phyloP scores from a whole-genome alignment of 2,113 vertebrate species.

The Anhinga anhinga region DNA sequence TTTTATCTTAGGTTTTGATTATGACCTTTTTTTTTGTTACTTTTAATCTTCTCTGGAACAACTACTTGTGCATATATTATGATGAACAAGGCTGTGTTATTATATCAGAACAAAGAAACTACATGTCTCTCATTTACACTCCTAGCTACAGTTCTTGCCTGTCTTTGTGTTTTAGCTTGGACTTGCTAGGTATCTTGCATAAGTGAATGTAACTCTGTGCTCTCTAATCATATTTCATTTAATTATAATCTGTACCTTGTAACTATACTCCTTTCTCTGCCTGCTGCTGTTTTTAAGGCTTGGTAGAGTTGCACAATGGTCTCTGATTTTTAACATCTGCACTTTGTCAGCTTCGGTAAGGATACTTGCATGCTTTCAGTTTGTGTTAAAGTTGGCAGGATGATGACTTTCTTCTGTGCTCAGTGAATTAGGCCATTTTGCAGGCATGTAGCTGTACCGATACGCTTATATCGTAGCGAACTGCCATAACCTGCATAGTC shows the following conservation, averaged over 20 bases:
- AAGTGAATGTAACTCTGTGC: neutral
- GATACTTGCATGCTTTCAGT: neutral
- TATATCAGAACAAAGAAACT: neutral
- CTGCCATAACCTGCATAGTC: neutral
- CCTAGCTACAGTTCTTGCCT: neutral
- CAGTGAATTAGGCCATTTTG: neutral
- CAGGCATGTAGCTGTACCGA: neutral
- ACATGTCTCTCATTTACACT: neutral
- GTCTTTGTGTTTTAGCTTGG: neutral
- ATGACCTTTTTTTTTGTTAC: neutral
- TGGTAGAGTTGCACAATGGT: neutral
- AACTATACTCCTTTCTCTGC: neutral
- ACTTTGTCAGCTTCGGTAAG: neutral
- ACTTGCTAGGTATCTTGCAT: neutral
- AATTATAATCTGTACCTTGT: neutral
- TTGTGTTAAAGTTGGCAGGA: conserved; percentile 1
- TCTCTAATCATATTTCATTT: conserved; percentile 4
- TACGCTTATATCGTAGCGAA: neutral
- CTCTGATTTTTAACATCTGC: neutral
- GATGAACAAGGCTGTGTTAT: neutral
- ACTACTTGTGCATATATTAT: neutral
- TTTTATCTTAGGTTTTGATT: neutral
- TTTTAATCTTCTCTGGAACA: neutral
- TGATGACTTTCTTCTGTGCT: neutral
- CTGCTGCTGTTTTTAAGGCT: neutral